These are phyloP conservation scores for Ceratosolen solmsi DNA, from an alignment of 1,140 invertebrate genomes.

Conservation along the genomic window DNA sequence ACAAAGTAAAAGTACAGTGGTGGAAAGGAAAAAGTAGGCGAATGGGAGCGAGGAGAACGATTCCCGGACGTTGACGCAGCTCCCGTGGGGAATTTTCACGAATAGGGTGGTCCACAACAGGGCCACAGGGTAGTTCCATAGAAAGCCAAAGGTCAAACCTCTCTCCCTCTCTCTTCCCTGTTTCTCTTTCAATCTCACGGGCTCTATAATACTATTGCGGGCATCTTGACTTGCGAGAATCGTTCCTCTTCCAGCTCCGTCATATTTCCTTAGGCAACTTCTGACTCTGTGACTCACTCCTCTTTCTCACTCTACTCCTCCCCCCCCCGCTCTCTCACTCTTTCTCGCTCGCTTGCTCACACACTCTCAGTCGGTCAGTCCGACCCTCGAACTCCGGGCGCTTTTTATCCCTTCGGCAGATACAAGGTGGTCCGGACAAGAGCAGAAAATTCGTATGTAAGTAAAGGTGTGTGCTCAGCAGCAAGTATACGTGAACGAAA, in stretches of 20 bases:
- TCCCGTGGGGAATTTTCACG: conserved; percentile 70
- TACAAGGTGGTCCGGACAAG: conserved; percentile 43
- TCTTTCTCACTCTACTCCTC: conserved; percentile 24
- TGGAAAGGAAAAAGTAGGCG: conserved; percentile 1
- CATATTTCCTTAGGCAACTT: conserved; percentile 19
- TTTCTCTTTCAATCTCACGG: not conserved
- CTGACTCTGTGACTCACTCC: conserved; percentile 8
- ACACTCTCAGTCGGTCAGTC: conserved; percentile 21
- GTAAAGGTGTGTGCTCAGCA: not conserved
- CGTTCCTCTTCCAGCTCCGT: not conserved
- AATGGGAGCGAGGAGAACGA: conserved; percentile 49
- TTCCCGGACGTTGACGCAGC: conserved; percentile 68
- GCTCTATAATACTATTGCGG: not conserved
- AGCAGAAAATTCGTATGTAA: conserved; percentile 27
- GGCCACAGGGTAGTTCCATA: conserved; percentile 45
- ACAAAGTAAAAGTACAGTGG: not conserved
- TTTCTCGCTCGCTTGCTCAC: too few species aligned
- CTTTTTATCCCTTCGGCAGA: conserved; percentile 53
- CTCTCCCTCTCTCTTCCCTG: conserved; percentile 45
- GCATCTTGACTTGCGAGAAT: conserved; percentile 5
- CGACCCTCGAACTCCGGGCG: conserved; percentile 27
- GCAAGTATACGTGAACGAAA: not conserved
- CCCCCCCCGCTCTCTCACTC: conserved; percentile 32
- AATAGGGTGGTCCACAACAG: conserved; percentile 55
- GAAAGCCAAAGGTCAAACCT: conserved; percentile 1